Percentiles rank a stretch among this genome's conserved stretches.
phyloP scores from a whole-genome alignment of 2,888 invertebrate genomes.

The Agrotis clavis region DNA sequence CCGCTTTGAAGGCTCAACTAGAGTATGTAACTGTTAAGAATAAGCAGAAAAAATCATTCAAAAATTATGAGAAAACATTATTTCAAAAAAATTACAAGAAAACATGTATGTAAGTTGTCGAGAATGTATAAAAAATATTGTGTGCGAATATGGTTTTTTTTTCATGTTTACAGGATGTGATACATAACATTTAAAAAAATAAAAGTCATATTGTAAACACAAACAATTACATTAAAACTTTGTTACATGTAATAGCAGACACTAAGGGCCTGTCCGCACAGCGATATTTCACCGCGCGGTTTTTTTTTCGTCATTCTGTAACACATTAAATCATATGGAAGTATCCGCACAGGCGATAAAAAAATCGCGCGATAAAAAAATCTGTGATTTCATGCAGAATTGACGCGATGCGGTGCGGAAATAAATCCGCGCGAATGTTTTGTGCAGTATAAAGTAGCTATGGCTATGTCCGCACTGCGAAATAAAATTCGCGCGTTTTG shows the following conservation, averaged over 20 bases:
- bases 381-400: background rate
- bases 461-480: background rate
- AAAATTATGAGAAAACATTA: no score
- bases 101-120: no score
- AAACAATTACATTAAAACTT: no score
- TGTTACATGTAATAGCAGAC: no score
- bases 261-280: background rate
- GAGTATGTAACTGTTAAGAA: slow-evolving; percentile 1
- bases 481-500: background rate
- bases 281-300: background rate
- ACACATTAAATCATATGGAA: background rate
- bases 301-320: slow-evolving; percentile 1
- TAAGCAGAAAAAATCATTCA: no score
- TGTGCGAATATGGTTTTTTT: no score
- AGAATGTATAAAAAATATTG: background rate
- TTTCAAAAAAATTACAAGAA: no score
- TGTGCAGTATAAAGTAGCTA: slow-evolving; percentile 1
- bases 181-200: background rate
- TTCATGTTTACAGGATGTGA: slow-evolving; percentile 1
- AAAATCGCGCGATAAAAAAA: no score
- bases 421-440: slow-evolving; percentile 2
- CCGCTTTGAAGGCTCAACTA: background rate
- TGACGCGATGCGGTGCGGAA: background rate
- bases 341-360: no score
- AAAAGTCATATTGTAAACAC: background rate